Percentiles rank a stretch among this genome's conserved stretches.
Evolutionary conservation across 2,797 vertebrate genomes (phyloP).

Genomic region (Tachyglossus aculeatus): DNA sequence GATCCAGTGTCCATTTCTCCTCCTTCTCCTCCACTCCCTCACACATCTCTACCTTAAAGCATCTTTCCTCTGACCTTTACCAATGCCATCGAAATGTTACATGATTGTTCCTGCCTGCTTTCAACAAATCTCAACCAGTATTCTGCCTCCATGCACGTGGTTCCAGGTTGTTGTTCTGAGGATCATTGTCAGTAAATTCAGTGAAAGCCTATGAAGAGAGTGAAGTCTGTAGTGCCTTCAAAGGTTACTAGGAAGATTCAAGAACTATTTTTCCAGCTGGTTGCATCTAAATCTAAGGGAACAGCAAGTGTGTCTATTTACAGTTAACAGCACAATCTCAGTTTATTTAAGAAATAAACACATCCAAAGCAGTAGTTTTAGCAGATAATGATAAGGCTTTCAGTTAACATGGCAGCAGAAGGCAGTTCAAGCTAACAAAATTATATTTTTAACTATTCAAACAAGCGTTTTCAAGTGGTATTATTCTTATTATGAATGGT

Average conservation of each 20-base stretch:
- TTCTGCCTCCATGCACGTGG: too few relatives aligned
- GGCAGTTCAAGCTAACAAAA: slow-evolving; percentile 44
- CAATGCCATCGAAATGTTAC: too few relatives aligned
- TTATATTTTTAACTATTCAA: slow-evolving; percentile 36
- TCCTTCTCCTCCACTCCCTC: not conserved
- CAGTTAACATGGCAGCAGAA: not conserved
- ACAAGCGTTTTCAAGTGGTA: slow-evolving; percentile 30
- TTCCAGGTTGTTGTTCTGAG: not conserved
- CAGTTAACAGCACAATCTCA: not conserved
- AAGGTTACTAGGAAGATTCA: not conserved
- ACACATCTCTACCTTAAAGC: not conserved
- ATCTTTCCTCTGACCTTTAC: not conserved
- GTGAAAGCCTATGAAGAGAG: not conserved
- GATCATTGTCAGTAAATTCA: not conserved
- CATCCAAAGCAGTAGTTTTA: slow-evolving; percentile 18
- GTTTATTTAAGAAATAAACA: slow-evolving; percentile 46
- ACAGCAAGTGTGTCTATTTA: not conserved
- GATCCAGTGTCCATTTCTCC: not conserved
- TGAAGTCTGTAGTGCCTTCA: not conserved
- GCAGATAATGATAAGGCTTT: slow-evolving; percentile 23
- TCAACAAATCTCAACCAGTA: too few relatives aligned
- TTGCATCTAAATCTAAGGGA: not conserved
- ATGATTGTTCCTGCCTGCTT: too few relatives aligned
- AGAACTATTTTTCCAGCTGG: not conserved
- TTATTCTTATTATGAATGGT: slow-evolving; percentile 28